Evolutionary conservation across 2,888 invertebrate species (phyloP).

Genomic region (Cecidostiba fungosa): DNA sequence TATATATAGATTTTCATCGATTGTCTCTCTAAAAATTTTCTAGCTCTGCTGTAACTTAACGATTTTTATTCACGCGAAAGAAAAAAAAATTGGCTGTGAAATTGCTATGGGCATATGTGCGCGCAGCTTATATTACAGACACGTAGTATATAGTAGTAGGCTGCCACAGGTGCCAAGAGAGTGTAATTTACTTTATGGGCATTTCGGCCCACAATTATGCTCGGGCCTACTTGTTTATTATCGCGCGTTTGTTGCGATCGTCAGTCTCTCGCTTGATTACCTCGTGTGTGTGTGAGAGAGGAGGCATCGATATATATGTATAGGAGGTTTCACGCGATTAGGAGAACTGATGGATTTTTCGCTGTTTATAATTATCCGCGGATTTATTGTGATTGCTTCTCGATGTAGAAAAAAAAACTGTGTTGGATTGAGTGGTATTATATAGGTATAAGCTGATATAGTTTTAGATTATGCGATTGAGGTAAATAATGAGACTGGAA

Average conservation of each 20-base stretch:
- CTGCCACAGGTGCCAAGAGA: conserved; percentile 14
- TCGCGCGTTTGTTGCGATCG: conserved; percentile 23
- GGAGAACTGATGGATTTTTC: neutral
- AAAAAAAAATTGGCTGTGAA: neutral
- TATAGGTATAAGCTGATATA: too few relatives aligned
- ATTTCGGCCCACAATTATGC: neutral
- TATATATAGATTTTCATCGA: too few relatives aligned
- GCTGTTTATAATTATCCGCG: neutral
- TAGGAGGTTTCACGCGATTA: neutral
- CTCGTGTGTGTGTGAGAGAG: neutral
- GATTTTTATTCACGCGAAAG: neutral
- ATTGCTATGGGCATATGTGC: neutral
- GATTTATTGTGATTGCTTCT: neutral
- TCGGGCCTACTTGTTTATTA: conserved; percentile 29
- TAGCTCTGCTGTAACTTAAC: too few relatives aligned
- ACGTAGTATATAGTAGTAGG: neutral
- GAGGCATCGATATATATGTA: neutral
- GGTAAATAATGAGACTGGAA: neutral
- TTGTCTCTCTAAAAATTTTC: too few relatives aligned
- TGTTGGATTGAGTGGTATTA: neutral
- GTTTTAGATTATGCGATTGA: neutral
- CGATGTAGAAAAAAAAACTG: too few relatives aligned
- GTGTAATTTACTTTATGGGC: conserved; percentile 31
- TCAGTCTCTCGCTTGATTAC: neutral
- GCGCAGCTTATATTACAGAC: neutral